A percentile compares a stretch with the other conserved stretches of the same genome.
Evolutionary conservation across 2,888 invertebrate species (phyloP).

Genomic region (Eupithecia subfuscata): DNA sequence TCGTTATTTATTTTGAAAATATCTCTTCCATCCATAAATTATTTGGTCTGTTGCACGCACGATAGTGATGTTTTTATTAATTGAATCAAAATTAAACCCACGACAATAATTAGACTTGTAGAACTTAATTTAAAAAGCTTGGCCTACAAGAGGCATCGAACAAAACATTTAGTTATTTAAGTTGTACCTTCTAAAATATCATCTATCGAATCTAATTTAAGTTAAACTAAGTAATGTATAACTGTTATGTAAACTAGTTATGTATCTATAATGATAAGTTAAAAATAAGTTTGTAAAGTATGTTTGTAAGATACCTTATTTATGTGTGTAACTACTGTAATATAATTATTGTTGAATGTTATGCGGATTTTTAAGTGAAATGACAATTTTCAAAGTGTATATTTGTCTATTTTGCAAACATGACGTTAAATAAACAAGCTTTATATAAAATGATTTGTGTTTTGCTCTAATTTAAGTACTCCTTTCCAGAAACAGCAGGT

Average conservation of each 20-base stretch:
- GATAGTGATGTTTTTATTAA: neutral
- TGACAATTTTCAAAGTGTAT: constrained; percentile 77
- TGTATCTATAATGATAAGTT: constrained; percentile 19
- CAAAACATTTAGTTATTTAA: constrained; percentile 19
- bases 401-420: constrained; percentile 84
- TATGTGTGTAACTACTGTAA: constrained; percentile 61
- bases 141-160: constrained; percentile 31
- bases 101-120: constrained; percentile 79
- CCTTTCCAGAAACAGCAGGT: neutral
- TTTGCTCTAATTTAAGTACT: neutral
- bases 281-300: constrained; percentile 20
- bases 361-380: constrained; percentile 78
- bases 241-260: constrained; percentile 17
- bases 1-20: neutral
- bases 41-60: neutral
- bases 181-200: constrained; percentile 4
- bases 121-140: constrained; percentile 45
- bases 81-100: constrained; percentile 50
- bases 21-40: constrained; percentile 4
- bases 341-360: constrained; percentile 80
- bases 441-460: constrained; percentile 65
- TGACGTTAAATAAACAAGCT: constrained; percentile 84
- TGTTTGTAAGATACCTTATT: constrained; percentile 43
- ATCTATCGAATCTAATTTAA: constrained; percentile 29
- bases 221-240: neutral